Conservation (phyloP, 2,113 vertebrate genomes). For the Colius striatus region DNA sequence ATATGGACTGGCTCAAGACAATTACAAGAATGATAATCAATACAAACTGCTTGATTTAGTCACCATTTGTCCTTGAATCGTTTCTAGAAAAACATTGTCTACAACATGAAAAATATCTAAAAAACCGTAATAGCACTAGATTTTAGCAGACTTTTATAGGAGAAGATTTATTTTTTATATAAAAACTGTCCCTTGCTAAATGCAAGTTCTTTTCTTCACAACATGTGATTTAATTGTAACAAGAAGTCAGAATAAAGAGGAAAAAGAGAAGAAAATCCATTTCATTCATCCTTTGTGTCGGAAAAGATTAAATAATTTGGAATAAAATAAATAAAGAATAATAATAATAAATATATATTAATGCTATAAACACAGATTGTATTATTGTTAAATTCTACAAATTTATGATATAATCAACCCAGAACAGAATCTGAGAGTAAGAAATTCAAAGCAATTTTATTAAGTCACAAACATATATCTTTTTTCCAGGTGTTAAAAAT, state of each 20-base stretch:
- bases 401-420: neutral
- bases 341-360: neutral
- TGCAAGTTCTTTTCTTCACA: neutral
- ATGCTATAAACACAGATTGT: neutral
- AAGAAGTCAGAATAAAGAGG: neutral
- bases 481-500: neutral
- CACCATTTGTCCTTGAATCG: neutral
- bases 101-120: neutral
- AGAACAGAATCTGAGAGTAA: neutral
- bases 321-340: neutral
- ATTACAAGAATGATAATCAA: neutral
- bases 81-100: neutral
- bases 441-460: neutral
- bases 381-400: neutral
- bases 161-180: neutral
- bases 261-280: neutral
- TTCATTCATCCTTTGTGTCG: neutral
- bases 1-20: neutral
- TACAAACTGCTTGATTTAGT: neutral
- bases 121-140: neutral
- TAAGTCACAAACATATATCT: neutral
- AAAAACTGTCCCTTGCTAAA: neutral
- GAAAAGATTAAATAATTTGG: neutral
- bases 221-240: neutral
- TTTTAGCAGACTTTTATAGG: neutral